Base-by-base conservation (phyloP, 2,888 invertebrate genomes). In the Syrista parreyssii region DNA sequence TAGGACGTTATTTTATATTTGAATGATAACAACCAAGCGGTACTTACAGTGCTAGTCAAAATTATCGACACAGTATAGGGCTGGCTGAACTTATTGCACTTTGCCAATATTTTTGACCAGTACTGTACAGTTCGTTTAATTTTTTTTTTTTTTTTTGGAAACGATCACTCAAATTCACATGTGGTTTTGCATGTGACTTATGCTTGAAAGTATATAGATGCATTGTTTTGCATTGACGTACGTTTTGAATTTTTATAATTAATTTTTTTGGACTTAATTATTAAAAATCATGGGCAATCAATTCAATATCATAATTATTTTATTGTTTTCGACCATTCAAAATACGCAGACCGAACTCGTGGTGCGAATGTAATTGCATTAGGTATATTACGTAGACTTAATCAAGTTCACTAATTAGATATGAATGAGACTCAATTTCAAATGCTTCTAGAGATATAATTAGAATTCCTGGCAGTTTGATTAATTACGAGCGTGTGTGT, bases 381-480 rank as follows among this genome's bases (percentile, higher is more conserved):
- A 23, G 55, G 6, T 55, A 9, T 9, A 55, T 9, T 23, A 23
- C 1, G 9, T 55, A 9, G 23, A 55, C 9, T 23, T 9, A 23
- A 11, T 23, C 23, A 9, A 55, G 23, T 23, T 55, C 55, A 23
- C 23, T 55, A 55, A 23, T 6, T 55, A 9, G 23, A 23, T 9
- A 23, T 23, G 55, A 55, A 55, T 23, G 23, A 9, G 9, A 23
- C 2, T 15, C 2, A 23, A 55, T 55, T 55, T 55, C 34, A 34
- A 34, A 34, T 6, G 55, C 55, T 23, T 55, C 23, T 30, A 79
- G 40, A 31, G 55, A 30, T 12, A 12, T 68, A 69, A 78, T 78
- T 68, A 78, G 12, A 15, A 78, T 35, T 77, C 31, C 68, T 1
- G 55, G 9, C 9, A 55, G 6, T 9, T 55, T 55, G 23, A 2